Conservation (phyloP, 2,888 invertebrate species). For the Sphecodes monilicornis region DNA sequence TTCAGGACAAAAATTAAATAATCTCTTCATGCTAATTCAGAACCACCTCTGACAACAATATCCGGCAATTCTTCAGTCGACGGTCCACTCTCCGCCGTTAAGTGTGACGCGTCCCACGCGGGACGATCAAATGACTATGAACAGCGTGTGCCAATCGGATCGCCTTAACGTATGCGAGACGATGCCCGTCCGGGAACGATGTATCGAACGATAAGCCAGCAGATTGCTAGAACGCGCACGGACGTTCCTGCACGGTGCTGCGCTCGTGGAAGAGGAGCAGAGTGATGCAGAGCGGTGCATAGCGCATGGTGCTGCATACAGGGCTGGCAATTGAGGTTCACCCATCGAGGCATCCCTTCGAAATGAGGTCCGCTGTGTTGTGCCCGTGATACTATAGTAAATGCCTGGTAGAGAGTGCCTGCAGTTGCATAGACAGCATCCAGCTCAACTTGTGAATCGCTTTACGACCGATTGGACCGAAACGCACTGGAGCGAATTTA, state of each 20-base stretch:
- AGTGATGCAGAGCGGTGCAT: not conserved
- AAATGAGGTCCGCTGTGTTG: conserved; percentile 20
- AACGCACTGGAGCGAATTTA: not conserved
- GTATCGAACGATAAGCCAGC: conserved; percentile 55
- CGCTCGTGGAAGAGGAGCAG: conserved; percentile 13
- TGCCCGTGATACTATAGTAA: conserved; percentile 4
- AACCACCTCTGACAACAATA: not conserved
- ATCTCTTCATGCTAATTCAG: not conserved
- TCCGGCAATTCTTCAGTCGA: not conserved
- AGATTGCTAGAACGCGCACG: conserved; percentile 38
- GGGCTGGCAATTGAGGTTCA: conserved; percentile 27
- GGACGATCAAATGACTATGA: conserved; percentile 30
- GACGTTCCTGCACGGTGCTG: not conserved
- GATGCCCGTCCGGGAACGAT: conserved; percentile 30
- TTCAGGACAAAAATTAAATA: not conserved
- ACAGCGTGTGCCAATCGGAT: conserved; percentile 21
- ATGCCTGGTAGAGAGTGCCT: not conserved
- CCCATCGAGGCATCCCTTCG: conserved; percentile 16
- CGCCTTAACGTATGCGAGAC: conserved; percentile 50
- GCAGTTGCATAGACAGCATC: not conserved
- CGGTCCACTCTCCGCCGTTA: not conserved
- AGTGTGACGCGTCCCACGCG: not conserved
- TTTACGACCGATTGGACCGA: not conserved
- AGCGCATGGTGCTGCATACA: conserved; percentile 44
- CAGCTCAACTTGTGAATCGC: conserved; percentile 29